Percentiles rank a stretch among this genome's conserved stretches.
phyloP scores from a whole-genome alignment of 2,888 invertebrate genomes.

The Microchrysa polita region DNA sequence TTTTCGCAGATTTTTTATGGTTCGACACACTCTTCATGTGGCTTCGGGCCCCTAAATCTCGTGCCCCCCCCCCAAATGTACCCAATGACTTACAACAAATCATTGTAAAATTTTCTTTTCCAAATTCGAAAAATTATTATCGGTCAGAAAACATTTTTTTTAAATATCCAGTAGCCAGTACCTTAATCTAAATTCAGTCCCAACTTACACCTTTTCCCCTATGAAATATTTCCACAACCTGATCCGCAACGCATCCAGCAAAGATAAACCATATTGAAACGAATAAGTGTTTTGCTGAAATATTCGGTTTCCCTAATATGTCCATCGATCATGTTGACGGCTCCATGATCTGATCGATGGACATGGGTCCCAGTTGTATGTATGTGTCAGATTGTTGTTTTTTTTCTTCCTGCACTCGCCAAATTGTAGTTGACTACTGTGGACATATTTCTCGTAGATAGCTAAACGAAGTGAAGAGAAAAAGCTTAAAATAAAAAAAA shows the following conservation, averaged over 20 bases:
- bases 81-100: no score
- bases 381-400: background rate
- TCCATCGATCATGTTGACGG: constrained; percentile 50
- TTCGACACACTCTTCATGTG: no score
- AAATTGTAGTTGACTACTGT: constrained; percentile 49
- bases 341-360: constrained; percentile 40
- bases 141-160: no score
- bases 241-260: constrained; percentile 27
- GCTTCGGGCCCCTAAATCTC: no score
- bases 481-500: no score
- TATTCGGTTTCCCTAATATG: constrained; percentile 50
- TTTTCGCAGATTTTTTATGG: no score
- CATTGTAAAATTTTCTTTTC: no score
- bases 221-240: background rate
- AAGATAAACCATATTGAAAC: constrained; percentile 38
- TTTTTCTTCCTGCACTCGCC: constrained; percentile 35
- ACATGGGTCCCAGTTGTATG: constrained; percentile 15
- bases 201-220: constrained; percentile 1
- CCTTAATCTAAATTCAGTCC: no score
- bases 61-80: no score
- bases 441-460: constrained; percentile 44
- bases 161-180: no score
- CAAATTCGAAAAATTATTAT: no score
- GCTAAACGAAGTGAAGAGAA: background rate
- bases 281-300: constrained; percentile 50